These are phyloP conservation scores for Campoletis raptor DNA, from an alignment of 2,888 invertebrate genomes.

Conservation along the genomic window DNA sequence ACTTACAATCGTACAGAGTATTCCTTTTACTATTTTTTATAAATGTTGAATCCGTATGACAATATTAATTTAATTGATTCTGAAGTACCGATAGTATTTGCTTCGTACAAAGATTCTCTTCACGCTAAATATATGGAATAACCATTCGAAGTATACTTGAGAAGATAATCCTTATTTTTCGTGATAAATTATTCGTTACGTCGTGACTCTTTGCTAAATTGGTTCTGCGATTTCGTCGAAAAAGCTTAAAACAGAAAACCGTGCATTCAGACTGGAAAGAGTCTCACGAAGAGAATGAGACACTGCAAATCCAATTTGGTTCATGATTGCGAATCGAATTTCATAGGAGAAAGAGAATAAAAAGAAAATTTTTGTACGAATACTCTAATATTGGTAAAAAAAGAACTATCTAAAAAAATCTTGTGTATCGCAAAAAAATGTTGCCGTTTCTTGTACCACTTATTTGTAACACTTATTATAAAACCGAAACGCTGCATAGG, in stretches of 20 bases:
- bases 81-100: background rate
- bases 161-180: background rate
- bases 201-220: background rate
- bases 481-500: background rate
- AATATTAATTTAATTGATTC: background rate
- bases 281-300: background rate
- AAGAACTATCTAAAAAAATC: background rate
- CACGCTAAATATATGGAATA: background rate
- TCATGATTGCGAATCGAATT: background rate
- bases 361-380: background rate
- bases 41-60: background rate
- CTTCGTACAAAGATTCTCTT: background rate
- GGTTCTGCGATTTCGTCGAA: background rate
- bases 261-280: background rate
- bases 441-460: background rate
- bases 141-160: background rate
- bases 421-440: background rate
- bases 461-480: background rate
- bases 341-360: background rate
- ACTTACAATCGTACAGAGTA: background rate
- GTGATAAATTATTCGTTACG: slow-evolving; percentile 1
- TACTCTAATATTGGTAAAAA: background rate
- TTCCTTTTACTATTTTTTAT: too few relatives aligned
- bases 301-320: slow-evolving; percentile 4
- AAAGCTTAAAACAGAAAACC: slow-evolving; percentile 9